Conservation (phyloP, 2,797 vertebrate genomes). For the Clarias platycephalus region DNA sequence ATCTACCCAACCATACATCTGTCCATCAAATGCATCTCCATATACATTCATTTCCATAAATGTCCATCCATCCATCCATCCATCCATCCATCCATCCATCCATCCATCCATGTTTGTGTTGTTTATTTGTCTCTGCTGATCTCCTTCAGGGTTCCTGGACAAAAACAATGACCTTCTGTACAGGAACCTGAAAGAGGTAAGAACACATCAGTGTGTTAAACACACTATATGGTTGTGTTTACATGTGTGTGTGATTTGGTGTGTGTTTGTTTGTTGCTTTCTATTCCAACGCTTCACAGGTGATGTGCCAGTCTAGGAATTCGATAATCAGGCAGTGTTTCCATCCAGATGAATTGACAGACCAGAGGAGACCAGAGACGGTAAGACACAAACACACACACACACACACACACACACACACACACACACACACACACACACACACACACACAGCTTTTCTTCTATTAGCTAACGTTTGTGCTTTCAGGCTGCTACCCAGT, state of each 20-base stretch:
- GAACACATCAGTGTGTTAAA: background rate
- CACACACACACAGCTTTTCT: constrained; percentile 3
- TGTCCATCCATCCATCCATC: background rate
- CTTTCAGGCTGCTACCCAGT: constrained; percentile 89
- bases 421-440: background rate
- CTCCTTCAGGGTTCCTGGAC: constrained; percentile 86
- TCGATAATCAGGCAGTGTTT: constrained; percentile 89
- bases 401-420: background rate
- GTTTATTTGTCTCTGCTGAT: background rate
- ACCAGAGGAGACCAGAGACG: constrained; percentile 93
- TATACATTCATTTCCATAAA: too few species aligned
- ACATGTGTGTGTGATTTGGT: background rate
- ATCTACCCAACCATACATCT: background rate
- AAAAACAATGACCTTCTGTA: constrained; percentile 96
- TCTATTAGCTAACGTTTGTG: background rate
- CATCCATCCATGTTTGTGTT: background rate
- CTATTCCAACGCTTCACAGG: constrained; percentile 66
- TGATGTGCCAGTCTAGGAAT: constrained; percentile 91
- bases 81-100: background rate
- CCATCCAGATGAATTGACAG: constrained; percentile 84
- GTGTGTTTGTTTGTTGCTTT: background rate
- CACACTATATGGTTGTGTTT: background rate
- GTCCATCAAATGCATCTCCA: too few species aligned
- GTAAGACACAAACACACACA: constrained; percentile 65
- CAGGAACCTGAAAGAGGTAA: constrained; percentile 96